Conservation (phyloP, 2,888 invertebrate species). For the Tridacna gigas region DNA sequence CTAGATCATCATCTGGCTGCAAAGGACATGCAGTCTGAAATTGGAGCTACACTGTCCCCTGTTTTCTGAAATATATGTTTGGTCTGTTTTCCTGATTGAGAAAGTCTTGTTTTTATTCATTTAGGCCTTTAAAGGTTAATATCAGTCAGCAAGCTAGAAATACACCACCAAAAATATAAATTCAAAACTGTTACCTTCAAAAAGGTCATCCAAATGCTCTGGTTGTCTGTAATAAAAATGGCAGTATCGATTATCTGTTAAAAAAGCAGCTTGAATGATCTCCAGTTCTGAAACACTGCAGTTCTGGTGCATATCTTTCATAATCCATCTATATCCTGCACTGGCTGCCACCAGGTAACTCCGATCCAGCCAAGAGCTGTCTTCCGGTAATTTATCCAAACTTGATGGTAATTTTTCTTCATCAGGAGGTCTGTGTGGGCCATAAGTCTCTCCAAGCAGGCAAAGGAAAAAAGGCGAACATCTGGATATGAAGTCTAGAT, state of each 20-base stretch:
- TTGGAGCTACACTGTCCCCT: no score
- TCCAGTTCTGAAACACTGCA: conserved; percentile 82
- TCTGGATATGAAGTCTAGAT: conserved; percentile 75
- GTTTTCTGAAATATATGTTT: no score
- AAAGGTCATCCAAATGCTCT: conserved; percentile 75
- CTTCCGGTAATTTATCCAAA: conserved; percentile 57
- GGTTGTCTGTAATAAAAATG: conserved; percentile 83
- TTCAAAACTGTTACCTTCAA: conserved; percentile 35
- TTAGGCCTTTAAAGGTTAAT: no score
- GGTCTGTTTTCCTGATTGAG: no score
- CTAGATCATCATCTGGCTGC: no score
- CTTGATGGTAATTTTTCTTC: conserved; percentile 65
- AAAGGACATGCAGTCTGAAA: no score
- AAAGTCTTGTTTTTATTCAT: no score
- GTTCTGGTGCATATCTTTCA: conserved; percentile 77
- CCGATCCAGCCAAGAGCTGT: conserved; percentile 76
- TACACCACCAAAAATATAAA: neutral
- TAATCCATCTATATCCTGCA: conserved; percentile 82
- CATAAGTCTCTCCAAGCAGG: conserved; percentile 83
- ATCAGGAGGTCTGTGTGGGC: conserved; percentile 72
- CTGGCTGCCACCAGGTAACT: conserved; percentile 79
- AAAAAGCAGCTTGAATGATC: conserved; percentile 79
- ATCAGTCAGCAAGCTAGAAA: no score
- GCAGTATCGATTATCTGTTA: conserved; percentile 75
- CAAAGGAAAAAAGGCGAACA: conserved; percentile 82